Percentiles rank a stretch among this genome's conserved stretches.
Conservation (phyloP, 2,113 vertebrate genomes). For the Dryoscopus gambensis region DNA sequence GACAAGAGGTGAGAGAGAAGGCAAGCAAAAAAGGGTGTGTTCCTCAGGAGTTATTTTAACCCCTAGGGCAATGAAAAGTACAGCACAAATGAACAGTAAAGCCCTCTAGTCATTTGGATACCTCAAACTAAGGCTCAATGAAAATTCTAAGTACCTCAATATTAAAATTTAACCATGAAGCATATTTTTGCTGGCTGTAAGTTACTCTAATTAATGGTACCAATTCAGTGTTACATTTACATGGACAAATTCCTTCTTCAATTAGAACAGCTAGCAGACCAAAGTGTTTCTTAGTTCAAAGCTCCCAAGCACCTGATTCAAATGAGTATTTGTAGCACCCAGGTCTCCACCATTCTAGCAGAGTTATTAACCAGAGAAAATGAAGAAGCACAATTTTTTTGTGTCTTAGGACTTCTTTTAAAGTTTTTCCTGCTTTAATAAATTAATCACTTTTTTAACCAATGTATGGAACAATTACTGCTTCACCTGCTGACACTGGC, state of each 20-base stretch:
- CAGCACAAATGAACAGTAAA: background rate
- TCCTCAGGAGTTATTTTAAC: constrained; percentile 19
- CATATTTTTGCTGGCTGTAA: background rate
- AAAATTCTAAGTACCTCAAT: background rate
- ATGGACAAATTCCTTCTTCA: background rate
- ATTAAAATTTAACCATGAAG: background rate
- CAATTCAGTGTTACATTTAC: background rate
- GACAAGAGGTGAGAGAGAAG: background rate
- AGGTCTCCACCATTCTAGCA: background rate
- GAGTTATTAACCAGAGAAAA: background rate
- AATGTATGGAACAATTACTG: background rate
- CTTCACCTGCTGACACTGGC: background rate
- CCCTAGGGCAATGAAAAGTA: constrained; percentile 26
- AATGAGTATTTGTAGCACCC: background rate
- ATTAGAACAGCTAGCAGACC: background rate
- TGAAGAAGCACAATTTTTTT: background rate
- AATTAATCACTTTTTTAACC: background rate
- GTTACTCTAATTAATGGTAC: background rate
- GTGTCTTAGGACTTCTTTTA: background rate
- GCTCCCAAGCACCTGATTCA: background rate
- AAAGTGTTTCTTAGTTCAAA: background rate
- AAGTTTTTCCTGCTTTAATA: background rate
- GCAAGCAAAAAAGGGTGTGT: constrained; percentile 12
- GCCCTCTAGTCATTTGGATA: background rate
- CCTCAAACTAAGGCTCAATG: background rate